Evolutionary conservation across 2,888 invertebrate species (phyloP).

Genomic region (Pseudococcus longispinus): DNA sequence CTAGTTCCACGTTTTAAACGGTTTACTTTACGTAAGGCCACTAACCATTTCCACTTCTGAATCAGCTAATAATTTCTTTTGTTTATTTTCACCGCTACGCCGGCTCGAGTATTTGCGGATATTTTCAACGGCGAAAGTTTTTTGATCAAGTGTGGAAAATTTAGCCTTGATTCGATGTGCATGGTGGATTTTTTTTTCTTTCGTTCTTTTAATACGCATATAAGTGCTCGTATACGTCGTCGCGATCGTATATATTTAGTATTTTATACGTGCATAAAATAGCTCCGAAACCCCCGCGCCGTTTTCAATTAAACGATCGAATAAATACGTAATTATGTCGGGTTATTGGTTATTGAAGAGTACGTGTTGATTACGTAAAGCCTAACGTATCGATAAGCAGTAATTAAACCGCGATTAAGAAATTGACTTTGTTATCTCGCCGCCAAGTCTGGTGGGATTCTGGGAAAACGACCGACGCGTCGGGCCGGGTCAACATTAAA

Average conservation of each 20-base stretch:
- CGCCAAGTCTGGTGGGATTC: slow-evolving; percentile 41
- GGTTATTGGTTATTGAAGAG: background rate
- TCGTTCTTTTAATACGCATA: background rate
- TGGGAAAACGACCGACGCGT: slow-evolving; percentile 9
- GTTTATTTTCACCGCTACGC: background rate
- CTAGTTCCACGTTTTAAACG: background rate
- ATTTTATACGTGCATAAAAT: background rate
- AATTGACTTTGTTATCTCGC: slow-evolving; percentile 33
- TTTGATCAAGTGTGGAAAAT: background rate
- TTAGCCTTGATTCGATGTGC: background rate
- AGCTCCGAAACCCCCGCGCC: background rate
- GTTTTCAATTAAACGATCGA: slow-evolving; percentile 6
- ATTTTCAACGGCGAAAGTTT: background rate
- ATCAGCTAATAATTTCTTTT: background rate
- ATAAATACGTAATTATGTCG: slow-evolving; percentile 25
- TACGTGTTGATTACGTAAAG: slow-evolving; percentile 13
- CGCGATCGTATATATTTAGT: background rate
- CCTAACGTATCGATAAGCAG: slow-evolving; percentile 30
- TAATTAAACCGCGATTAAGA: slow-evolving; percentile 42
- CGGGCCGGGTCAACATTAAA: slow-evolving; percentile 25
- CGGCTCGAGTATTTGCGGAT: background rate
- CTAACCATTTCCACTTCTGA: background rate
- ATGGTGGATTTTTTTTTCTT: background rate
- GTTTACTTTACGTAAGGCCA: slow-evolving; percentile 14
- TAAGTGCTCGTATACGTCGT: background rate